Evolutionary conservation across 1,140 invertebrate genomes (phyloP).

Genomic region (Hyles euphorbiae): DNA sequence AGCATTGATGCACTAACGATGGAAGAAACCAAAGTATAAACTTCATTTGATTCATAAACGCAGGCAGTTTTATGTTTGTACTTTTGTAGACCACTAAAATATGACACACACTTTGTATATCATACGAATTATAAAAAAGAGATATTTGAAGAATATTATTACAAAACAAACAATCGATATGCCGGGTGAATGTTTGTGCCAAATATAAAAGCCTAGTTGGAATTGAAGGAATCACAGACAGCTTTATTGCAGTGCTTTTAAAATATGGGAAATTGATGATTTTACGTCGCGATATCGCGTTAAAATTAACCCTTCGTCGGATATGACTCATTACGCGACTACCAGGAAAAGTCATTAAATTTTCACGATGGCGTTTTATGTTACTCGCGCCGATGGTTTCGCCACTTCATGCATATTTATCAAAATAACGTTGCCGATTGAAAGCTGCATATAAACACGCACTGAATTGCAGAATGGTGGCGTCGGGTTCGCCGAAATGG

Average conservation of each 20-base stretch:
- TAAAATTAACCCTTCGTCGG: conserved; percentile 68
- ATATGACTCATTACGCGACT: conserved; percentile 69
- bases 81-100: too few relatives aligned
- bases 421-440: conserved; percentile 73
- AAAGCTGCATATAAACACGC: conserved; percentile 73
- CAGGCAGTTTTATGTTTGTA: too few relatives aligned
- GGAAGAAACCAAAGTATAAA: conserved; percentile 7
- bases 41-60: too few relatives aligned
- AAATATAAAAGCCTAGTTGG: too few relatives aligned
- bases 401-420: conserved; percentile 73
- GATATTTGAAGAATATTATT: too few relatives aligned
- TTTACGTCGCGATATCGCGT: conserved; percentile 54
- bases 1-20: conserved; percentile 19
- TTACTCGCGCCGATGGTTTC: conserved; percentile 65
- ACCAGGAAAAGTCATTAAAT: conserved; percentile 73
- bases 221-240: too few relatives aligned
- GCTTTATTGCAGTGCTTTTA: too few relatives aligned
- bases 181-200: too few relatives aligned
- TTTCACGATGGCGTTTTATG: conserved; percentile 72
- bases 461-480: conserved; percentile 54
- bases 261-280: conserved; percentile 47
- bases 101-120: too few relatives aligned
- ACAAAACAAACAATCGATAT: too few relatives aligned
- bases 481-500: conserved; percentile 43
- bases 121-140: too few relatives aligned